Conservation (phyloP, 2,797 vertebrate genomes). For the Podargus strigoides region DNA sequence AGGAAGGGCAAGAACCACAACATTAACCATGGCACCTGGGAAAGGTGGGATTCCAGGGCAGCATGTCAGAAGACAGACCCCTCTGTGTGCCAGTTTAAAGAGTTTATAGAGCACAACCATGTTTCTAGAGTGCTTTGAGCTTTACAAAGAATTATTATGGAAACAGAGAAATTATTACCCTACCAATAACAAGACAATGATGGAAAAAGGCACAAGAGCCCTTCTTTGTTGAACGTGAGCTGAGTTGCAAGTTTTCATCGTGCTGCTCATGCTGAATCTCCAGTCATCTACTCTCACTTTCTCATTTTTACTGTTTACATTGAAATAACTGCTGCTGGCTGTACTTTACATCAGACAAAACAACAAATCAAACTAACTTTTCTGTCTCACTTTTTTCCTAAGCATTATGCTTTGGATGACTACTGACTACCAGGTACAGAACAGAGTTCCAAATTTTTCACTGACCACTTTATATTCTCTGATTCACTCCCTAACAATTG, state of each 20-base stretch:
- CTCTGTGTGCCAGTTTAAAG: not conserved
- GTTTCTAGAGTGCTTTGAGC: not conserved
- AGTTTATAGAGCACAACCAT: not conserved
- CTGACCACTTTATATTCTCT: constrained; percentile 8
- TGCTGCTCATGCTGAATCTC: not conserved
- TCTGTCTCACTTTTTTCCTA: not conserved
- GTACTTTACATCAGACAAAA: not conserved
- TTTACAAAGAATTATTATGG: not conserved
- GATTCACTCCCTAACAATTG: not conserved
- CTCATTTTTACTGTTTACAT: not conserved
- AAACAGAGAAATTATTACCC: not conserved
- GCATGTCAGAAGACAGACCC: not conserved
- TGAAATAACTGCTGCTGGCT: constrained; percentile 2
- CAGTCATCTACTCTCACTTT: not conserved
- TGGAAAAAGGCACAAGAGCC: not conserved
- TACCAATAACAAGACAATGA: not conserved
- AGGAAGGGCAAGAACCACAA: not conserved
- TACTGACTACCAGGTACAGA: not conserved
- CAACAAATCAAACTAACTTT: not conserved
- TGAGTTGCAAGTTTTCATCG: not conserved
- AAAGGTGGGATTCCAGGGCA: not conserved
- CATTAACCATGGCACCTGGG: fast-evolving
- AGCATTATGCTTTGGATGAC: not conserved
- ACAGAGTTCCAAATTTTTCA: constrained; percentile 20
- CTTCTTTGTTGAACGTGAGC: not conserved